Percentiles rank a stretch among this genome's conserved stretches.
Evolutionary conservation across 2,888 invertebrate species (phyloP).

Genomic region (Omphaloscelis lunosa): DNA sequence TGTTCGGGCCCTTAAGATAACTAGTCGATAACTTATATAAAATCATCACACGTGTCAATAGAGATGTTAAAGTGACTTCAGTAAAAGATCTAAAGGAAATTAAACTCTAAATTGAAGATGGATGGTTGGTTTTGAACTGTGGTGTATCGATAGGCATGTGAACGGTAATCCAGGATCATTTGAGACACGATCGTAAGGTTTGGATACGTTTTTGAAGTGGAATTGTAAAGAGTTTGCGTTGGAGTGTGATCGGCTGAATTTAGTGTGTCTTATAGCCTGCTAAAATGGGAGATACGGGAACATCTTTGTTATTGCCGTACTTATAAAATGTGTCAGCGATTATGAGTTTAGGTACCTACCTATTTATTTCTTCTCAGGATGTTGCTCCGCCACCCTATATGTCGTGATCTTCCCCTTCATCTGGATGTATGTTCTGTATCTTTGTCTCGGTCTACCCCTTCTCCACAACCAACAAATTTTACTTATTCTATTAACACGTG

Average conservation of each 20-base stretch:
- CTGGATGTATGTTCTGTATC: not conserved
- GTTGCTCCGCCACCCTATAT: not conserved
- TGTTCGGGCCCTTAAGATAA: slow-evolving; percentile 41
- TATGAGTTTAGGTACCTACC: too few species aligned
- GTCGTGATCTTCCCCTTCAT: not conserved
- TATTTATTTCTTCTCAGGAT: not conserved
- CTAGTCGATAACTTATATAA: slow-evolving; percentile 68
- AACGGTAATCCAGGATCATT: slow-evolving; percentile 83
- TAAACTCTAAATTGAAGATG: slow-evolving; percentile 15
- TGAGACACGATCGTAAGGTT: slow-evolving; percentile 77
- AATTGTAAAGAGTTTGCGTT: slow-evolving; percentile 48
- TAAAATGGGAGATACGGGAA: not conserved
- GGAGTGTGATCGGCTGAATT: slow-evolving; percentile 52
- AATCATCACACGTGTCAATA: slow-evolving; percentile 78
- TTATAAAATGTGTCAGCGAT: not conserved
- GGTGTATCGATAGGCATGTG: slow-evolving; percentile 56
- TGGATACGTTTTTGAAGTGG: slow-evolving; percentile 70
- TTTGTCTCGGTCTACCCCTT: not conserved
- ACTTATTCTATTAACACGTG: not conserved
- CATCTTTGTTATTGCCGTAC: not conserved
- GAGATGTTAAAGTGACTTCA: slow-evolving; percentile 62
- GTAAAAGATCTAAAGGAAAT: not conserved
- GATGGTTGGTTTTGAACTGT: slow-evolving; percentile 47
- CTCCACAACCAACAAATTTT: not conserved
- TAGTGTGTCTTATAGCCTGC: slow-evolving; percentile 46